Evolutionary conservation across 2,888 invertebrate species (phyloP), one percentile per base, ranked within the genome.

Genomic region (Drosophila histrio): DNA sequence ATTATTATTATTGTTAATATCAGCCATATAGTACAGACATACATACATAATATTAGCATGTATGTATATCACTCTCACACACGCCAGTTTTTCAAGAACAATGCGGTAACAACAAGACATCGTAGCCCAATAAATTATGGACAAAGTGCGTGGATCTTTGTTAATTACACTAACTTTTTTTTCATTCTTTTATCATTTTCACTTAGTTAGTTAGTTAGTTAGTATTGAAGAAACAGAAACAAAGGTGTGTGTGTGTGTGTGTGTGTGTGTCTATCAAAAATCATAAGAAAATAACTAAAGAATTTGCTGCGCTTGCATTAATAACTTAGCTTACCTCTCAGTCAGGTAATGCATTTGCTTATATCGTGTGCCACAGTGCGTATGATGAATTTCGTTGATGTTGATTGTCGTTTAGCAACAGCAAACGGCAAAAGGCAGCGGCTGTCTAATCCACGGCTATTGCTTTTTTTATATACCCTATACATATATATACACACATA

Each of bases 281-380:
- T 9, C 11, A 47, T 36, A 53, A 36, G 15, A 11, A 66, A 53
- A 22, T 6, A 70, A 65, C 22, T 22, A 17, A 63, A 58, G 34
- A 3, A 1, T 34, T 44, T 34, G 43, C 44, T 19, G 44, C 15
- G 11, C 26, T 50, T 21, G 36, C 34, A 59, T 60, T 52, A 22
- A 41, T 32, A 9, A 9, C 49, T 1, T 19, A 13, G 44, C 81
- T 81, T 61, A 81, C 81, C 81, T 77, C 39, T 84, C 60, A 59
- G 52, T 59, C 47, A 76, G 63, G 62, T 62, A 61, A 79, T 87
- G 82, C 82, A 82, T 82, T 82, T 78, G 87, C 75, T 59, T 72
- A 60, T 54, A 52, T 66, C 79, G 69, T 61, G 67, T 81, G 49
- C 69, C 76, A 84, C 82, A 68, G 76, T 81, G 85, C 87, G 85